Conservation (phyloP, 2,888 invertebrate genomes). For the Entomobrya multifasciata region DNA sequence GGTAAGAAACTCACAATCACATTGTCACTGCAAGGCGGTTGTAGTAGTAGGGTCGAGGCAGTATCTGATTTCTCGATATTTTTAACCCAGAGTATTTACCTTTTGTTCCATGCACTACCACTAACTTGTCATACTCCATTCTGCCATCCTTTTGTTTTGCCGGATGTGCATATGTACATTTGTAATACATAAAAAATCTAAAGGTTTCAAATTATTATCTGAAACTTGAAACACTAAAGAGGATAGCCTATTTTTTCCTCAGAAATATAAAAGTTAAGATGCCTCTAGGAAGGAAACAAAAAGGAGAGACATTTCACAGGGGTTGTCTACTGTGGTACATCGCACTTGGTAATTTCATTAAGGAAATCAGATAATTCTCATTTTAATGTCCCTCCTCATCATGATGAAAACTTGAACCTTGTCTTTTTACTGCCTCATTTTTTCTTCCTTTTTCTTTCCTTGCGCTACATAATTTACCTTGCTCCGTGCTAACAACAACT, state of each 20-base stretch:
- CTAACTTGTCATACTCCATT: not conserved
- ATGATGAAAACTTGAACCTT: conserved; percentile 59
- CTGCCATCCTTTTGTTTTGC: not conserved
- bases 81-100: conserved; percentile 18
- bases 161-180: not conserved
- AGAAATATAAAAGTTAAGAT: conserved; percentile 27
- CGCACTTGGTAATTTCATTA: conserved; percentile 67
- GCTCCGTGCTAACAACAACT: conserved; percentile 37
- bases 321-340: conserved; percentile 36
- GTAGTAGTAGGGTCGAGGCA: not conserved
- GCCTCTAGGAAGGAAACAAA: conserved; percentile 41
- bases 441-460: too few species aligned
- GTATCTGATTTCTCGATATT: not conserved
- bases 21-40: conserved; percentile 3
- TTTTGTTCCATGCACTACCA: not conserved
- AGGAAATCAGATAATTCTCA: conserved; percentile 69
- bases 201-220: conserved; percentile 20
- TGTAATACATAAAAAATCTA: too few species aligned
- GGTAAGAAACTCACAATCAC: conserved; percentile 19
- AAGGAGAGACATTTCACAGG: not conserved
- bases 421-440: too few species aligned
- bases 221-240: not conserved
- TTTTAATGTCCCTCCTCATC: conserved; percentile 71
- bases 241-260: not conserved
- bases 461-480: not conserved